phyloP scores from a whole-genome alignment of 1,140 invertebrate species.

The Caligus rogercresseyi region DNA sequence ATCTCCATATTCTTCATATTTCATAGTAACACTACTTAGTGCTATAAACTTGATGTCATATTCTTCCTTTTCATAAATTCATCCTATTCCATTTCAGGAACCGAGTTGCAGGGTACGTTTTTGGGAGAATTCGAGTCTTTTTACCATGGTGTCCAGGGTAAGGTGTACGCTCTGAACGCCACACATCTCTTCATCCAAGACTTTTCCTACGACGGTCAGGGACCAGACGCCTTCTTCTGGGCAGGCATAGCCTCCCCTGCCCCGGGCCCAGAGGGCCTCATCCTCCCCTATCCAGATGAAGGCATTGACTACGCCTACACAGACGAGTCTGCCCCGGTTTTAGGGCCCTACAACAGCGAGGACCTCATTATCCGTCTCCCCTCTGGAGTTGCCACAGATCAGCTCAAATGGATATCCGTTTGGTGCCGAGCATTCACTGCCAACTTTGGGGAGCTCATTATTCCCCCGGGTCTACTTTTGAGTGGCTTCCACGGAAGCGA shows the following conservation, averaged over 20 bases:
- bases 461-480: constrained; percentile 60
- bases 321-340: constrained; percentile 4
- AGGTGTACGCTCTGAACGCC: constrained; percentile 68
- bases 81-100: neutral
- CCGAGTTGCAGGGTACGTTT: neutral
- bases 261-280: constrained; percentile 30
- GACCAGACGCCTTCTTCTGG: constrained; percentile 77
- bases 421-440: constrained; percentile 77
- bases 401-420: constrained; percentile 67
- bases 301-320: neutral
- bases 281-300: neutral
- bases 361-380: constrained; percentile 63
- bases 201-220: constrained; percentile 60
- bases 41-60: too few species aligned
- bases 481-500: neutral
- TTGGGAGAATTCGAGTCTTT: constrained; percentile 35
- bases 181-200: constrained; percentile 52
- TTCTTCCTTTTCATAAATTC: too few species aligned
- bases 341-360: constrained; percentile 49
- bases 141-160: constrained; percentile 62
- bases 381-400: constrained; percentile 58
- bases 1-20: too few species aligned
- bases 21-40: too few species aligned
- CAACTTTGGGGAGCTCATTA: constrained; percentile 67
- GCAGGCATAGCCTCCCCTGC: constrained; percentile 45